Conservation (phyloP, 2,888 invertebrate genomes). For the Cheilosia soror region DNA sequence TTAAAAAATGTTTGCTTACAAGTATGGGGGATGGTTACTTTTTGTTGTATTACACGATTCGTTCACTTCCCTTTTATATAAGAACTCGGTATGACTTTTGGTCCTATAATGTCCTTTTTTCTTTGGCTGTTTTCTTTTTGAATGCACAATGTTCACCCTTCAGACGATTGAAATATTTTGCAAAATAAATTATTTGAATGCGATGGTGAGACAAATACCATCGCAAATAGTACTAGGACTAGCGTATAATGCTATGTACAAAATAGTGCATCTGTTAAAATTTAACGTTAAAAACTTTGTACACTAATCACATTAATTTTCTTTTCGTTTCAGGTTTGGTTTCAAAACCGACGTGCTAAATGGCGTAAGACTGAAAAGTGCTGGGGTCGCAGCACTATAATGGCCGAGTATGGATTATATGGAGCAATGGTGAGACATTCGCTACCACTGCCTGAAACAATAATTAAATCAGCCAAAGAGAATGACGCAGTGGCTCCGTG, state of each 20-base stretch:
- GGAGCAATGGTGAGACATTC: conserved; percentile 99
- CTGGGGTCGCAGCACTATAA: conserved; percentile 99
- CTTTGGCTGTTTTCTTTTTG: conserved; percentile 47
- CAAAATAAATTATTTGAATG: background rate
- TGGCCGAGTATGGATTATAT: conserved; percentile 99
- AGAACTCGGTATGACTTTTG: conserved; percentile 15
- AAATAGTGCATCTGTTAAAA: conserved; percentile 35
- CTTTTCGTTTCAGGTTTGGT: conserved; percentile 94
- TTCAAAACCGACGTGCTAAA: conserved; percentile 96
- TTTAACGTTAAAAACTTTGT: conserved; percentile 1
- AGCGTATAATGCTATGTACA: background rate
- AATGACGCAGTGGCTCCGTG: conserved; percentile 99
- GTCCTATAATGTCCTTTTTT: conserved; percentile 20
- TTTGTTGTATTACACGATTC: conserved; percentile 26
- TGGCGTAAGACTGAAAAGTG: conserved; percentile 99
- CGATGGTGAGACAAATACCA: too few species aligned
- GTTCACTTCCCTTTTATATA: background rate
- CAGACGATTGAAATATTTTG: background rate
- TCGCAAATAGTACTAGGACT: too few species aligned
- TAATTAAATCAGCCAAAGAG: conserved; percentile 98
- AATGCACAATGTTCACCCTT: conserved; percentile 64
- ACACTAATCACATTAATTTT: background rate
- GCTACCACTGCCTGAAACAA: conserved; percentile 98
- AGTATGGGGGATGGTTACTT: conserved; percentile 16
- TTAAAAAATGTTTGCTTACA: conserved; percentile 28